Conservation (phyloP, 1,140 invertebrate species). For the Galleria mellonella region DNA sequence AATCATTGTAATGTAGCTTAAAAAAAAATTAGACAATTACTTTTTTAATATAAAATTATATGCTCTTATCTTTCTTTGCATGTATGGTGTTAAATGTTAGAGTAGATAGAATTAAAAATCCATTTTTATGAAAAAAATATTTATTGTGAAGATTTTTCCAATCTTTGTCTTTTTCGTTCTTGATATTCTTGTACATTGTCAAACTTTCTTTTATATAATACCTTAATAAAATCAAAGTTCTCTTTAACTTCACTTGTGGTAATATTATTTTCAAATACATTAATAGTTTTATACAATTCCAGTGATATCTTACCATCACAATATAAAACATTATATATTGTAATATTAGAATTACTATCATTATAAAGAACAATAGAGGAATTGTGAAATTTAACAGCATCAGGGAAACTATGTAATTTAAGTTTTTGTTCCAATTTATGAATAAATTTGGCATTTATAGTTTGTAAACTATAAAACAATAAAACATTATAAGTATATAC, state of each 20-base stretch:
- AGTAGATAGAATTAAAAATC: too few relatives aligned
- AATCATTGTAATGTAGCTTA: too few relatives aligned
- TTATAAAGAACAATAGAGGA: conserved; percentile 68
- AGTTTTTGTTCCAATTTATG: conserved; percentile 35
- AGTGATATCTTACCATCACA: conserved; percentile 33
- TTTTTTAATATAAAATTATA: too few relatives aligned
- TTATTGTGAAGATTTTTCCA: conserved; percentile 37
- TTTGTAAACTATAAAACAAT: conserved; percentile 64
- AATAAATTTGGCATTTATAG: conserved; percentile 27
- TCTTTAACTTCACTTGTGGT: conserved; percentile 8
- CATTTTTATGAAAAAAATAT: conserved; percentile 3
- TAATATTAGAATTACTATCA: conserved; percentile 25
- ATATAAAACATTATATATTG: conserved; percentile 41
- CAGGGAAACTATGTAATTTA: conserved; percentile 34
- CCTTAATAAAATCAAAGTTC: conserved; percentile 69
- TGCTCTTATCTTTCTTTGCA: too few relatives aligned
- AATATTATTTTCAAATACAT: conserved; percentile 36
- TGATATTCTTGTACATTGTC: conserved; percentile 86
- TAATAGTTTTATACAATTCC: conserved; percentile 21
- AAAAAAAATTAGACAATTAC: too few relatives aligned
- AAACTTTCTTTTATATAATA: conserved; percentile 84
- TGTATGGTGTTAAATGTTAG: too few relatives aligned
- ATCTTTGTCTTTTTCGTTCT: conserved; percentile 79
- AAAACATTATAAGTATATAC: conserved; percentile 69
- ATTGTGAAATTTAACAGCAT: conserved; percentile 39